A percentile compares a stretch with the other conserved stretches of the same genome.
phyloP scores from a whole-genome alignment of 2,797 vertebrate species.

The Pangasius djambal region DNA sequence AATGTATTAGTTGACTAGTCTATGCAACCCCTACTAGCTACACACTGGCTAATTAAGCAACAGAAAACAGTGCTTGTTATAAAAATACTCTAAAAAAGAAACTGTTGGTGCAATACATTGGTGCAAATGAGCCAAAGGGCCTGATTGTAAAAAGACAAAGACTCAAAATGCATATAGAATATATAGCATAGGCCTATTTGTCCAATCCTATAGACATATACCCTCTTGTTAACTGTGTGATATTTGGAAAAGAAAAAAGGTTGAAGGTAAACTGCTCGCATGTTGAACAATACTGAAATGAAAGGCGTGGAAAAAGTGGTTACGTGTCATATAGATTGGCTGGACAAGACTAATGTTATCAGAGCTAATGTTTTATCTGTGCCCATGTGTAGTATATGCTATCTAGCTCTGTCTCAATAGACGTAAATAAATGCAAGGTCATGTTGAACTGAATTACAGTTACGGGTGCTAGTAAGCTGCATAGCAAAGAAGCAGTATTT shows the following conservation, averaged over 20 bases:
- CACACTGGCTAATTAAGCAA: constrained; percentile 27
- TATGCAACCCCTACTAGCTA: constrained; percentile 17
- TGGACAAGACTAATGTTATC: neutral
- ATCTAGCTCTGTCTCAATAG: neutral
- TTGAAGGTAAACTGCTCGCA: neutral
- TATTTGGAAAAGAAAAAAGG: neutral
- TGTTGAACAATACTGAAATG: constrained; percentile 7
- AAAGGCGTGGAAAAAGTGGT: neutral
- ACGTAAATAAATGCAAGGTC: neutral
- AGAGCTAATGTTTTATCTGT: constrained; percentile 11
- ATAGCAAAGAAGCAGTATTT: constrained; percentile 64
- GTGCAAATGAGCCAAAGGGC: neutral
- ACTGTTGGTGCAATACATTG: constrained; percentile 11
- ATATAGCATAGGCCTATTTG: constrained; percentile 9
- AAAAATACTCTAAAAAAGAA: neutral
- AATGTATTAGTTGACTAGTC: neutral
- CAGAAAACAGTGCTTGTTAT: neutral
- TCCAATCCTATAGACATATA: neutral
- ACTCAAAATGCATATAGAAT: constrained; percentile 33
- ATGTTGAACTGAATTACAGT: constrained; percentile 60
- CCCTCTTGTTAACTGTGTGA: constrained; percentile 1
- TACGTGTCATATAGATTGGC: neutral
- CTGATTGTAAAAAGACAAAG: constrained; percentile 23
- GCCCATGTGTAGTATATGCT: constrained; percentile 13
- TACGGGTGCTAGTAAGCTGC: constrained; percentile 73